Conservation (phyloP, 2,797 vertebrate genomes). For the Danio albolineatus region DNA sequence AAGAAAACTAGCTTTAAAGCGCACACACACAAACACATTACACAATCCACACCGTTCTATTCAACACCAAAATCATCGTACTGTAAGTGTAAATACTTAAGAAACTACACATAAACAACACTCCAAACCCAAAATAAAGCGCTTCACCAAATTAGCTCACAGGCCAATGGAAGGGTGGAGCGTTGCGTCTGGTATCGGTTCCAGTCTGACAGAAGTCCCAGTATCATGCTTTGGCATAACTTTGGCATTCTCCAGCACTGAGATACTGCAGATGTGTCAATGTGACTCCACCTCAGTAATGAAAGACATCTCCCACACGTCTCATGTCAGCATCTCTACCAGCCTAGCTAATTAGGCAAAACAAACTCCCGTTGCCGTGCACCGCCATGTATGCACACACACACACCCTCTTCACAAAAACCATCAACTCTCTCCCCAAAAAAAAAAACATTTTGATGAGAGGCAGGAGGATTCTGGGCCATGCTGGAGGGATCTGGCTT, state of each 20-base stretch:
- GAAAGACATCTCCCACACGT: constrained; percentile 47
- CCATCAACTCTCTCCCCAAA: not conserved
- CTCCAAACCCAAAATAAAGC: constrained; percentile 20
- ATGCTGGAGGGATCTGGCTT: constrained; percentile 22
- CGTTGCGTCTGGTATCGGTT: constrained; percentile 55
- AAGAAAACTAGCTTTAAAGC: not conserved
- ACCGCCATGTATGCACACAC: not conserved
- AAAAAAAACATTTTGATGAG: not conserved
- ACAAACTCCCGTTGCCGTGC: constrained; percentile 21
- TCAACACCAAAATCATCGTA: constrained; percentile 18
- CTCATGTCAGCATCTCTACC: constrained; percentile 50
- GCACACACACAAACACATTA: not conserved
- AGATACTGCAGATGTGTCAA: constrained; percentile 31
- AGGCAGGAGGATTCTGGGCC: constrained; percentile 12
- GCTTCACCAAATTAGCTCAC: constrained; percentile 13
- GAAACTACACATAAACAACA: constrained; percentile 21
- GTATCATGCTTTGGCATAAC: constrained; percentile 41
- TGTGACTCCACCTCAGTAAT: constrained; percentile 53
- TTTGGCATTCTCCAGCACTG: constrained; percentile 48
- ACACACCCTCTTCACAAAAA: not conserved
- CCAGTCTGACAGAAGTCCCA: constrained; percentile 47
- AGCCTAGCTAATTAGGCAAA: constrained; percentile 42
- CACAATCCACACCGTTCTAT: constrained; percentile 10
- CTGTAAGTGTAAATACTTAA: not conserved
- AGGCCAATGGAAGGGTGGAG: constrained; percentile 31